Conservation (phyloP, 2,888 invertebrate species). For the Subacronicta megacephala region DNA sequence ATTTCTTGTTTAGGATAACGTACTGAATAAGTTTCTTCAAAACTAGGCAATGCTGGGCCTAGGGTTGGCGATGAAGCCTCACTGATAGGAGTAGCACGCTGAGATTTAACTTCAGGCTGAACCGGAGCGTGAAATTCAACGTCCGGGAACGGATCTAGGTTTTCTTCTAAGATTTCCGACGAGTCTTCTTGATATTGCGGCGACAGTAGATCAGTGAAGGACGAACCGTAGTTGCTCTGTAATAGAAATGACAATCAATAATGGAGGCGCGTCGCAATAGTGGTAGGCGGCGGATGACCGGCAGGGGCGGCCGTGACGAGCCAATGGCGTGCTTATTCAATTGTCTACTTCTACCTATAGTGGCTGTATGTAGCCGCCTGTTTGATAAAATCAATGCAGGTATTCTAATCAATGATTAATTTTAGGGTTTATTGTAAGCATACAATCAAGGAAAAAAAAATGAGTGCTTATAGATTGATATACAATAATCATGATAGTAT, state of each 20-base stretch:
- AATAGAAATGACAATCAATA: constrained; percentile 85
- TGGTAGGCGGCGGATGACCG: constrained; percentile 78
- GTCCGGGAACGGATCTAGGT: constrained; percentile 93
- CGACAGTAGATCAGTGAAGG: constrained; percentile 94
- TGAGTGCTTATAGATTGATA: too few relatives aligned
- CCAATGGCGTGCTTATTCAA: constrained; percentile 76
- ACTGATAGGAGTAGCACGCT: constrained; percentile 81
- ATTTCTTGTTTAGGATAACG: constrained; percentile 92
- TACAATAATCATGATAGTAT: too few relatives aligned
- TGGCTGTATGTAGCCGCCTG: constrained; percentile 56
- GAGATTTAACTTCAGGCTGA: constrained; percentile 81
- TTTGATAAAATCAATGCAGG: constrained; percentile 65
- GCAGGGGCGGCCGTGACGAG: constrained; percentile 76
- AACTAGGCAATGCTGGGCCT: constrained; percentile 94
- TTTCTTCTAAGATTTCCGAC: constrained; percentile 92
- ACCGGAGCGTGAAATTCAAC: constrained; percentile 89
- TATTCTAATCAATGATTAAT: constrained; percentile 64
- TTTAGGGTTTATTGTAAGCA: constrained; percentile 10
- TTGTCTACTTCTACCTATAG: constrained; percentile 52
- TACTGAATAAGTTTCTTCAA: constrained; percentile 96
- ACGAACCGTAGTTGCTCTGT: constrained; percentile 94
- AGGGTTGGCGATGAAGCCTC: constrained; percentile 83
- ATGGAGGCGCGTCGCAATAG: constrained; percentile 76
- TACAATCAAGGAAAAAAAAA: too few relatives aligned
- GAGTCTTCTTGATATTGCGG: constrained; percentile 93